A percentile compares a stretch with the other conserved stretches of the same genome.
Evolutionary conservation across 1,140 invertebrate species (phyloP).

Genomic region (Oedothorax gibbosus): DNA sequence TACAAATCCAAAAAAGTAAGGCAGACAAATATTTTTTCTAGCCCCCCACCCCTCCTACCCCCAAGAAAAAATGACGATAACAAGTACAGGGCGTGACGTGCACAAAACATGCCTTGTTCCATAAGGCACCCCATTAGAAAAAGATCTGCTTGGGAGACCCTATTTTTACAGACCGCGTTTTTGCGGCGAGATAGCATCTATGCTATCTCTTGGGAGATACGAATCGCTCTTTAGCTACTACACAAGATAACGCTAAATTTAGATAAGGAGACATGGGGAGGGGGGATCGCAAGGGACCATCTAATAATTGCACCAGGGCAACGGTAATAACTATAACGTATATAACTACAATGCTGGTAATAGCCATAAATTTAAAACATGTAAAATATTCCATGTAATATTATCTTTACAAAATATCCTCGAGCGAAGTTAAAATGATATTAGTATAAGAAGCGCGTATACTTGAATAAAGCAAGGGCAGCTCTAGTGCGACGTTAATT

Average conservation of each 20-base stretch:
- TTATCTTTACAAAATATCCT: too few relatives aligned
- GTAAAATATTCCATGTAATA: too few relatives aligned
- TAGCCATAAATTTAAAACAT: too few relatives aligned
- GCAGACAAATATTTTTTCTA: conserved; percentile 29
- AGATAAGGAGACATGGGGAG: conserved; percentile 10
- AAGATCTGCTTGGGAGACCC: conserved; percentile 23
- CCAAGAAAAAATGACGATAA: not conserved
- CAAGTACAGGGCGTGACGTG: not conserved
- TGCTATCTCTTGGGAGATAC: conserved; percentile 42
- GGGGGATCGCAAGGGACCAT: not conserved
- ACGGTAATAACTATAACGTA: too few relatives aligned
- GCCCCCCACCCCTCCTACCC: not conserved
- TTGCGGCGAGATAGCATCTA: conserved; percentile 44
- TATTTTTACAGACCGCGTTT: conserved; percentile 52
- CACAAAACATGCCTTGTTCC: conserved; percentile 14
- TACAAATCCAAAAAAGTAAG: not conserved
- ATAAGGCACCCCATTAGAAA: conserved; percentile 29
- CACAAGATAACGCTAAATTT: conserved; percentile 52
- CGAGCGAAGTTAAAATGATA: too few relatives aligned
- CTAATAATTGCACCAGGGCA: too few relatives aligned
- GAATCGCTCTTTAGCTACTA: conserved; percentile 49
- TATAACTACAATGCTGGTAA: too few relatives aligned
- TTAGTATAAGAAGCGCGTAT: too few relatives aligned
- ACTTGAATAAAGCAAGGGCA: too few relatives aligned
- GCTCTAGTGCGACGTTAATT: too few relatives aligned